Conservation (phyloP, 2,888 invertebrate genomes). For the Calliopum simillimum region DNA sequence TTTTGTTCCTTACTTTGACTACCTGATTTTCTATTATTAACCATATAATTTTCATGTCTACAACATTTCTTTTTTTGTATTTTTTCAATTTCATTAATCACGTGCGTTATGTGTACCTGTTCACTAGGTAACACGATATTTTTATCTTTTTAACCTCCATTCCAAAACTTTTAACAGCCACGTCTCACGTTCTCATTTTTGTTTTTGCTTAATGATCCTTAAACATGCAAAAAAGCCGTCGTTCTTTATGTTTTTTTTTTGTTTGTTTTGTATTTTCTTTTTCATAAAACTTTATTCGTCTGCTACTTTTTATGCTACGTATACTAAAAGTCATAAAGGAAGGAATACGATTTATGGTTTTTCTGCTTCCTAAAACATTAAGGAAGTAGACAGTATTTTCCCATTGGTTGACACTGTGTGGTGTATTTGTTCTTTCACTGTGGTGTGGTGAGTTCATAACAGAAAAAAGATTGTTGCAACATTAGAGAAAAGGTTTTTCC, state of each 20-base stretch:
- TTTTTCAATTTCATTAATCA: no score
- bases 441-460: not conserved
- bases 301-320: not conserved
- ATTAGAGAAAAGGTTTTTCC: not conserved
- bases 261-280: not conserved
- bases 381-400: not conserved
- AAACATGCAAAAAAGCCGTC: not conserved
- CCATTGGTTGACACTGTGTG: not conserved
- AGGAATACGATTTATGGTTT: no score
- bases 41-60: no score
- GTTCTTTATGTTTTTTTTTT: not conserved
- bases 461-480: not conserved
- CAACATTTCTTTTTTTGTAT: no score
- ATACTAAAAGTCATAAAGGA: not conserved
- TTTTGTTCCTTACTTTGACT: no score
- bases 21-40: no score
- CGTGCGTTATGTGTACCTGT: no score
- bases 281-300: not conserved
- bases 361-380: constrained; percentile 5
- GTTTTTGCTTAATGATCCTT: constrained; percentile 1
- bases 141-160: no score
- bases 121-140: no score
- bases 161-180: constrained; percentile 5
- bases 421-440: not conserved
- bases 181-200: not conserved